phyloP scores from a whole-genome alignment of 2,113 vertebrate species.

The Antennarius striatus region DNA sequence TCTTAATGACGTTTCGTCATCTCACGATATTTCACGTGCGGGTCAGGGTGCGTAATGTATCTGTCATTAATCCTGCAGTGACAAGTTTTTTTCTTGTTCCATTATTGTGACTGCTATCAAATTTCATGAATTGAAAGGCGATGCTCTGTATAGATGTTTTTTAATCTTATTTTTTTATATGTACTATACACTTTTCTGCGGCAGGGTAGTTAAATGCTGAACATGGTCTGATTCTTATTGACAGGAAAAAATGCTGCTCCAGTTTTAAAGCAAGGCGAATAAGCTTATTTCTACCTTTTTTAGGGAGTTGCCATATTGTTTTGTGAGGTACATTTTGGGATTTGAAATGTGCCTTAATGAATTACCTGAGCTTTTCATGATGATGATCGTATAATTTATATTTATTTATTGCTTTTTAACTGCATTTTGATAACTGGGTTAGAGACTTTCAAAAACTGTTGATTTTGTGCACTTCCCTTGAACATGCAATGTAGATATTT shows the following conservation, averaged over 20 bases:
- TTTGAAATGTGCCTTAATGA: conserved; percentile 79
- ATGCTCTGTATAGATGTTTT: conserved; percentile 58
- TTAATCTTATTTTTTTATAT: conserved; percentile 6
- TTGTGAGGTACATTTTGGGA: conserved; percentile 73
- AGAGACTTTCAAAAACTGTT: conserved; percentile 62
- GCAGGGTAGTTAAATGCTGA: conserved; percentile 72
- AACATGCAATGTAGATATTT: conserved; percentile 68
- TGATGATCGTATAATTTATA: conserved; percentile 81
- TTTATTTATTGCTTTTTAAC: conserved; percentile 81
- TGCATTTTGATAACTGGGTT: conserved; percentile 71
- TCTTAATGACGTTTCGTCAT: conserved; percentile 18
- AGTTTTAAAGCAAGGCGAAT: conserved; percentile 60
- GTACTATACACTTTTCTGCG: conserved; percentile 61
- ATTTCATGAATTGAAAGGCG: conserved; percentile 51
- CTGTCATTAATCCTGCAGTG: conserved; percentile 42
- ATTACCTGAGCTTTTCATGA: conserved; percentile 69
- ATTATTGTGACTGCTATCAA: conserved; percentile 37
- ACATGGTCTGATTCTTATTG: conserved; percentile 60
- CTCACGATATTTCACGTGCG: conserved; percentile 26
- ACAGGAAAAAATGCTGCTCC: conserved; percentile 65
- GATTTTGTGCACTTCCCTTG: conserved; percentile 79
- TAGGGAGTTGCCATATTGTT: conserved; percentile 68
- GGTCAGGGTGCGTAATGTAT: conserved; percentile 44
- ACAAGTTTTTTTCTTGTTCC: conserved; percentile 24
- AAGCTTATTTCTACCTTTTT: conserved; percentile 63